Conservation (phyloP, 2,113 vertebrate species). For the Cyanoramphus novaezelandiae region DNA sequence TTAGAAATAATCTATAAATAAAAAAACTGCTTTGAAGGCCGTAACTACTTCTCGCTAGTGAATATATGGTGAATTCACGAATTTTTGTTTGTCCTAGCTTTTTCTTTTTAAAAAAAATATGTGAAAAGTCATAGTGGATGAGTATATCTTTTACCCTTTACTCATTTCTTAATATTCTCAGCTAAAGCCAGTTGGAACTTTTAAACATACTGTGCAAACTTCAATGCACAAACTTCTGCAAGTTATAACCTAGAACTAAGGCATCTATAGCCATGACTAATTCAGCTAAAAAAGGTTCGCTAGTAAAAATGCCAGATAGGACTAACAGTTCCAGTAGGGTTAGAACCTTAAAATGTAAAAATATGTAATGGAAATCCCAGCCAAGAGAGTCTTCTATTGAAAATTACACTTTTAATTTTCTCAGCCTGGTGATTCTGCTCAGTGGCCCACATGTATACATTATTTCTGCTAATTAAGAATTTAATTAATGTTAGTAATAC, state of each 20-base stretch:
- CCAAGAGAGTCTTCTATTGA: not conserved
- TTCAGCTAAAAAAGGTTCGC: not conserved
- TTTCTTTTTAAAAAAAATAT: not conserved
- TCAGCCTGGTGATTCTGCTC: not conserved
- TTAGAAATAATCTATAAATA: not conserved
- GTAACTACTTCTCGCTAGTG: not conserved
- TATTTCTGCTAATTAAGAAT: conserved; percentile 13
- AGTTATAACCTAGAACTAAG: not conserved
- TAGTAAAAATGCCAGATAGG: not conserved
- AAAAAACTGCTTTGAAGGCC: not conserved
- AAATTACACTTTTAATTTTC: not conserved
- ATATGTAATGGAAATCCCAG: not conserved
- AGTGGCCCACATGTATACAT: not conserved
- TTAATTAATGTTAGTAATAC: conserved; percentile 23
- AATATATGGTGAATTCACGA: not conserved
- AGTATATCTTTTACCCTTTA: not conserved
- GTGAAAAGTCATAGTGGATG: not conserved
- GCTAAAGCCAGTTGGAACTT: not conserved
- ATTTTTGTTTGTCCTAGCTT: not conserved
- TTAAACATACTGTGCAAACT: not conserved
- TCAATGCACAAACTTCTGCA: not conserved
- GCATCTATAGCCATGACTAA: not conserved
- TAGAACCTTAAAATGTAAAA: not conserved
- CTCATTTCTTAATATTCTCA: not conserved
- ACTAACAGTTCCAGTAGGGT: not conserved